These are phyloP conservation scores for Rhagonycha lutea DNA, from an alignment of 2,888 invertebrate genomes.

Conservation along the genomic window DNA sequence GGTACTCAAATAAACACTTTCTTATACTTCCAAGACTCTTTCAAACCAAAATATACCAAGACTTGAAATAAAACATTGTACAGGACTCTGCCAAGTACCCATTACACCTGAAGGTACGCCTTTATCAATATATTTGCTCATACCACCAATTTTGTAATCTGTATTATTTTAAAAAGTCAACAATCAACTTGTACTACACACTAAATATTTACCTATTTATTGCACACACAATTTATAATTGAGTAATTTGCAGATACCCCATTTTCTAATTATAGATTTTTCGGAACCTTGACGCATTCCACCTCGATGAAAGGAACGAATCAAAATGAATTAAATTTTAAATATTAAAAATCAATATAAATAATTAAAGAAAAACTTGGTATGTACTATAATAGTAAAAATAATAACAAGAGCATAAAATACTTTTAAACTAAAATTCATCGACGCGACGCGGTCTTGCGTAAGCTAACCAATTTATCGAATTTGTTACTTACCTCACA, in stretches of 20 bases:
- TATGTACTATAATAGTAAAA: not conserved
- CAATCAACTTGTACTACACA: not conserved
- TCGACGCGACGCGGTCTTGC: constrained; percentile 3
- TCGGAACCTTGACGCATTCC: not conserved
- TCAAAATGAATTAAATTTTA: not conserved
- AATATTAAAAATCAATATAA: not conserved
- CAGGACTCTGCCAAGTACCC: not conserved
- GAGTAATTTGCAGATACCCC: not conserved
- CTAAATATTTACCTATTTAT: not conserved
- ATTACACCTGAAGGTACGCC: not conserved
- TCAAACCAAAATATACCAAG: not conserved
- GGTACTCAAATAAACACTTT: not conserved
- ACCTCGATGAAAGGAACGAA: not conserved
- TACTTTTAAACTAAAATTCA: not conserved
- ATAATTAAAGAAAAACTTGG: not conserved
- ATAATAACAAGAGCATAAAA: not conserved
- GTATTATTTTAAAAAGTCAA: not conserved
- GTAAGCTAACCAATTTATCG: constrained; percentile 8
- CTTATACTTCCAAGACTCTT: not conserved
- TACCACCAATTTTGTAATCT: not conserved
- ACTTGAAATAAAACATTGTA: not conserved
- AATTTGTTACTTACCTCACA: not conserved
- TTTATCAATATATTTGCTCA: not conserved
- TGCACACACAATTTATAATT: not conserved
- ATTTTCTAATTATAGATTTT: not conserved